A percentile compares a stretch with the other conserved stretches of the same genome.
These are phyloP conservation scores for Nasalis larvatus DNA, from an alignment of 2,113 vertebrate genomes.

Conservation along the genomic window DNA sequence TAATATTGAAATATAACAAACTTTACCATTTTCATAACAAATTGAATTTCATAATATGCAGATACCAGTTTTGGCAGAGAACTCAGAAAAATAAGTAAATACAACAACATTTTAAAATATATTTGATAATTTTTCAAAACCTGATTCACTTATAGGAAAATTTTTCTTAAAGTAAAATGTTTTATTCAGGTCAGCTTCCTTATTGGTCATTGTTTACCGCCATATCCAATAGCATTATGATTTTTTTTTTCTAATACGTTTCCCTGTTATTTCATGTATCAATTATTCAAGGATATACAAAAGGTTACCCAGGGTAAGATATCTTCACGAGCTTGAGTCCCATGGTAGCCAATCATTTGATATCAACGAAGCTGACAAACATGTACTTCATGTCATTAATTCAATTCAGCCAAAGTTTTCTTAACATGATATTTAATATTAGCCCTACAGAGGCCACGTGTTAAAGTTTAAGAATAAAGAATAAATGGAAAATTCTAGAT, in stretches of 20 bases:
- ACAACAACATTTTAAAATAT: neutral
- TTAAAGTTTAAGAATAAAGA: neutral
- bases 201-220: neutral
- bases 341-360: neutral
- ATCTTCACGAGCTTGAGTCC: neutral
- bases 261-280: neutral
- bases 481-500: neutral
- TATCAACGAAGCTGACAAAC: neutral
- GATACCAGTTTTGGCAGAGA: conserved; percentile 33
- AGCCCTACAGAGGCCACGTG: neutral
- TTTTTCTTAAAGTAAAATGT: conserved; percentile 16
- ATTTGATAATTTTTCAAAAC: neutral
- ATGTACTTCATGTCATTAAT: neutral
- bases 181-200: neutral
- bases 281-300: neutral
- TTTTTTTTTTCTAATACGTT: neutral
- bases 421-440: neutral
- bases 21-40: conserved; percentile 56
- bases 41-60: neutral
- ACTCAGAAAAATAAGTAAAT: conserved; percentile 40
- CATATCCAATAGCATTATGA: neutral
- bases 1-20: conserved; percentile 47
- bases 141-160: neutral
- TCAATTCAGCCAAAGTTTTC: neutral
- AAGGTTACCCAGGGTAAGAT: neutral